These are phyloP conservation scores for Ursus arctos DNA, from an alignment of 2,113 vertebrate genomes.

Conservation along the genomic window DNA sequence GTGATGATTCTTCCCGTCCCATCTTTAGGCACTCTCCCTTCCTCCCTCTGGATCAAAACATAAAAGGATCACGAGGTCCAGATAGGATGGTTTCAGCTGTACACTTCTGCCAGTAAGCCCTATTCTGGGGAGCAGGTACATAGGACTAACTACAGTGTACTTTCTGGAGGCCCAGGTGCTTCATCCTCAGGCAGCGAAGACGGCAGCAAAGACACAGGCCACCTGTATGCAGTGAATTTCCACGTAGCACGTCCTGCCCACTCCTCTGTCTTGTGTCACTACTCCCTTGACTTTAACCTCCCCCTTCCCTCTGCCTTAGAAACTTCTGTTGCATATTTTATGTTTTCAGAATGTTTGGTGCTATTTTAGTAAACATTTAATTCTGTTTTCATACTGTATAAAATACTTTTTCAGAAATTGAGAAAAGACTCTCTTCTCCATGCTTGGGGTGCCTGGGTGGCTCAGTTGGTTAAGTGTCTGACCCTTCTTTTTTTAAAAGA, in stretches of 20 bases:
- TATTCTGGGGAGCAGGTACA: background rate
- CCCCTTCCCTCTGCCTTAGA: background rate
- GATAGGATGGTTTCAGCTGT: background rate
- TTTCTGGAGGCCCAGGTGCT: background rate
- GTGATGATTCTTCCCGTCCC: background rate
- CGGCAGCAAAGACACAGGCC: background rate
- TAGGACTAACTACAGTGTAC: background rate
- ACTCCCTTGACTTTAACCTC: background rate
- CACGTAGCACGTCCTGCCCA: background rate
- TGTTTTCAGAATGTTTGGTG: constrained; percentile 2
- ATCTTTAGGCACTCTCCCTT: background rate
- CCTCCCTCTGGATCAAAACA: background rate
- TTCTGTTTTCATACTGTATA: constrained; percentile 39
- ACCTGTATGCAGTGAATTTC: background rate
- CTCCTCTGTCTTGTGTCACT: background rate
- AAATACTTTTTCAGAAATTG: constrained; percentile 27
- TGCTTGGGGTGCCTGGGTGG: background rate
- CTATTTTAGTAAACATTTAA: constrained; percentile 52
- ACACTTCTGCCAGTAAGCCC: background rate
- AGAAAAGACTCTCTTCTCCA: background rate
- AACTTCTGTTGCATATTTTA: background rate
- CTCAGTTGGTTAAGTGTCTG: background rate
- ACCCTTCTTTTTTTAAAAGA: background rate
- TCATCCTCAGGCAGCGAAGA: background rate
- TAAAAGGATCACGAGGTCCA: background rate